Conservation (phyloP, 2,113 vertebrate genomes). For the Cranoglanis bouderius region DNA sequence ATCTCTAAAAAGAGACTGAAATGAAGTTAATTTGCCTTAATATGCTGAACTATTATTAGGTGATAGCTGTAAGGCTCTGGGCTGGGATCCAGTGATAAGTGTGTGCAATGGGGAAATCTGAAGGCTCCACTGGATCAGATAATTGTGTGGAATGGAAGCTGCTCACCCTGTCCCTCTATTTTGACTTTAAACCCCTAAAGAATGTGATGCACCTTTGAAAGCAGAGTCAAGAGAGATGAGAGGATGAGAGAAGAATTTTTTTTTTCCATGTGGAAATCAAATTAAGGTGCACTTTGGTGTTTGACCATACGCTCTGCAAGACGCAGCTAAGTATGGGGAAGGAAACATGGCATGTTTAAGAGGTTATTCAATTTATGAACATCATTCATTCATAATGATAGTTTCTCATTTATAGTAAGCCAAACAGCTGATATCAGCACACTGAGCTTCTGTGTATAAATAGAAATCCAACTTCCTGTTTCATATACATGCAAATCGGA, state of each 20-base stretch:
- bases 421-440: slow-evolving; percentile 19
- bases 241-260: background rate
- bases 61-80: slow-evolving; percentile 48
- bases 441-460: slow-evolving; percentile 6
- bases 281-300: slow-evolving; percentile 25
- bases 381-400: background rate
- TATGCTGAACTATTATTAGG: slow-evolving; percentile 64
- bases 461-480: slow-evolving; percentile 26
- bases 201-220: slow-evolving; percentile 4
- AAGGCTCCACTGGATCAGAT: slow-evolving; percentile 44
- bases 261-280: slow-evolving; percentile 9
- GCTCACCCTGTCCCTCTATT: slow-evolving; percentile 23
- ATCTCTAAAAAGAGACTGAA: slow-evolving; percentile 53
- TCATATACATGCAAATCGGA: slow-evolving; percentile 33
- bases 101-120: slow-evolving; percentile 41
- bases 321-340: background rate
- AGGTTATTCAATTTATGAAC: slow-evolving; percentile 4
- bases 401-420: slow-evolving; percentile 25
- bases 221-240: background rate
- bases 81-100: slow-evolving; percentile 51
- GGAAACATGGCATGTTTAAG: slow-evolving; percentile 23
- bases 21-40: slow-evolving; percentile 64
- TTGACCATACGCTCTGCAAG: background rate
- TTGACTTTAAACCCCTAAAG: slow-evolving; percentile 7
- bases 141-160: slow-evolving; percentile 46